Percentiles rank a stretch among this genome's conserved stretches.
Conservation (phyloP, 2,888 invertebrate species). For the Salpingus planirostris region DNA sequence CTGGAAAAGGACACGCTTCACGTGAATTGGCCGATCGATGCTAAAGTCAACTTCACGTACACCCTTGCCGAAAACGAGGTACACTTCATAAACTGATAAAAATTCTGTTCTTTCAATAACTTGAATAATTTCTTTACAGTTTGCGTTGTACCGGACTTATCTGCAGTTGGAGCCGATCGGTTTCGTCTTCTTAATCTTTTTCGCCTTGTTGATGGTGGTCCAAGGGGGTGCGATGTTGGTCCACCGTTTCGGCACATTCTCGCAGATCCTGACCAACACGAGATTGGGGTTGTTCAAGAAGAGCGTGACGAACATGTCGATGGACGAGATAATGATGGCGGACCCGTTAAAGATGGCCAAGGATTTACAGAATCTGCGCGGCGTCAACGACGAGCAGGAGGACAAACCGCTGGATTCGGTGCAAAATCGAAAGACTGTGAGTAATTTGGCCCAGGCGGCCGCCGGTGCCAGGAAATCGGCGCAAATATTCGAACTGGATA, state of each 20-base stretch:
- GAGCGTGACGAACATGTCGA: conserved; percentile 62
- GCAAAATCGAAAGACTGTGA: conserved; percentile 76
- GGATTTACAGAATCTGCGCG: conserved; percentile 72
- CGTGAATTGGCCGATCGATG: conserved; percentile 59
- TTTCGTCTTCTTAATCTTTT: conserved; percentile 64
- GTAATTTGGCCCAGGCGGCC: conserved; percentile 63
- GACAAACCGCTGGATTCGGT: conserved; percentile 72
- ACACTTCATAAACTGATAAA: no score
- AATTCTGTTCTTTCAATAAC: background rate
- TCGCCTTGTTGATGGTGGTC: conserved; percentile 57
- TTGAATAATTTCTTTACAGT: conserved; percentile 2
- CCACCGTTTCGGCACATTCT: conserved; percentile 66
- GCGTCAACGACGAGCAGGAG: conserved; percentile 67
- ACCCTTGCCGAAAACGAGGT: conserved; percentile 28
- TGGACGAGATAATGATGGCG: conserved; percentile 75
- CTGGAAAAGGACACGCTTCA: conserved; percentile 61
- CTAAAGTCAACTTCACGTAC: conserved; percentile 42
- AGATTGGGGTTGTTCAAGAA: conserved; percentile 29
- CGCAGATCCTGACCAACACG: conserved; percentile 67
- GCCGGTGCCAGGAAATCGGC: conserved; percentile 15
- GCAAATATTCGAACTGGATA: background rate
- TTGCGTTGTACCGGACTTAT: conserved; percentile 46
- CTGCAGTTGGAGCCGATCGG: conserved; percentile 65
- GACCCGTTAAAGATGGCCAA: conserved; percentile 86
- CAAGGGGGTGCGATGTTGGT: conserved; percentile 69